Conservation (phyloP, 2,113 vertebrate genomes). For the Hiodon alosoides region DNA sequence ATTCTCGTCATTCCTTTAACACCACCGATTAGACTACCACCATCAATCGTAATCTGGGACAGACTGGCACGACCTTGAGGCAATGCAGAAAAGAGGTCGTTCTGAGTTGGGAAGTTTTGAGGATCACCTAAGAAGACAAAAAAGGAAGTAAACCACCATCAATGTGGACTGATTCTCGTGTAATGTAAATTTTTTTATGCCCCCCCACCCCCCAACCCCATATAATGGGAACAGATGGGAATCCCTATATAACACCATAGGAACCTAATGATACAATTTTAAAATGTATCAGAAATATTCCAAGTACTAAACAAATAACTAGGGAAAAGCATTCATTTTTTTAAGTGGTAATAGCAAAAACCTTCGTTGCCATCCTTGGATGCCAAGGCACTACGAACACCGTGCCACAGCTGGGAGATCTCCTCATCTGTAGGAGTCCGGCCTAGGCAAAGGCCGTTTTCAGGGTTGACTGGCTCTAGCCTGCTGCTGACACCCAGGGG, state of each 20-base stretch:
- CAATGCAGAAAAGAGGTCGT: slow-evolving; percentile 38
- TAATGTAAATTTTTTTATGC: neutral
- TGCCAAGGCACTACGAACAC: slow-evolving; percentile 50
- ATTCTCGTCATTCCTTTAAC: slow-evolving; percentile 48
- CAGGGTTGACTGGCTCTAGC: slow-evolving; percentile 39
- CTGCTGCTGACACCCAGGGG: slow-evolving; percentile 35
- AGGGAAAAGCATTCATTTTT: neutral
- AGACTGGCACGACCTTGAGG: slow-evolving; percentile 37
- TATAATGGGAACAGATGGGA: neutral
- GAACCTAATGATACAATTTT: neutral
- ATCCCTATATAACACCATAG: neutral
- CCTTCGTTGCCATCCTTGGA: slow-evolving; percentile 59
- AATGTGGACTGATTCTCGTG: neutral
- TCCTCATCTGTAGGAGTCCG: slow-evolving; percentile 71
- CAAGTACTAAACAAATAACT: neutral
- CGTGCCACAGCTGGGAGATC: slow-evolving; percentile 64
- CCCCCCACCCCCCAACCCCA: neutral
- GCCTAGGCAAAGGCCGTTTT: slow-evolving; percentile 33
- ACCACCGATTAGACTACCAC: slow-evolving; percentile 39
- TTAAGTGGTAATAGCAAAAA: slow-evolving; percentile 5
- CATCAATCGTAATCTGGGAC: slow-evolving; percentile 39
- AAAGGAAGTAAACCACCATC: neutral
- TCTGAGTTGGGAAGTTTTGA: slow-evolving; percentile 34
- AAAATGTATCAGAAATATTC: neutral
- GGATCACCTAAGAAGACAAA: slow-evolving; percentile 17